Base-by-base conservation (phyloP, 2,797 vertebrate genomes). In the Eulemur albifrons region DNA sequence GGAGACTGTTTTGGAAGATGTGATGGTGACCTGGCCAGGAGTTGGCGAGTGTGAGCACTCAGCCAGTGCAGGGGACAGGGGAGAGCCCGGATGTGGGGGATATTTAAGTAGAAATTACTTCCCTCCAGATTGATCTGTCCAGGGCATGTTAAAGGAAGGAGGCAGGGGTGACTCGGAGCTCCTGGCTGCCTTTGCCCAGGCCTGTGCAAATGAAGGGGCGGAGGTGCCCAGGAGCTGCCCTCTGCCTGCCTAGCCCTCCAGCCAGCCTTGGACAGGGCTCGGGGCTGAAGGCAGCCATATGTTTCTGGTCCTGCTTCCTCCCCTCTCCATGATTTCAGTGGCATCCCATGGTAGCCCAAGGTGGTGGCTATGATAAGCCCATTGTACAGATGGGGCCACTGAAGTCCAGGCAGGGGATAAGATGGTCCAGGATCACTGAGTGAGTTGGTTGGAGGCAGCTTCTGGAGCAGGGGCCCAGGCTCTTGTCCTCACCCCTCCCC, bases 401-500 rank as follows among this genome's bases (percentile, higher is more conserved):
- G 50, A 85, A 52, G 61, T 70, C 85, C 63, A 79, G 40, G 11
- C 30, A 43, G 85, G 32, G 77, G 12, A 30, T 38, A 3, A 5
- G 43, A 59, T 38, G n/a, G 57, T 57, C 57, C 21, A 40, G 61
- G 69, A 73, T 85, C 48, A 77, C 76, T 25, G 7, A 38, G 13
- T 23, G 20, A 91, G 48, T 40, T 69, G 21, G 65, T 63, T 69
- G 25, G 79, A 96, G 79, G 77, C 79, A 45, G 57, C 70, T 67
- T 87, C 59, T 57, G 90, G 77, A 52, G 70, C 81, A 38, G 93
- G 70, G 93, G 57, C 76, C 80, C 57, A 93, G 32, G 93, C 84
- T 86, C 76, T 92, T 35, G 82, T 92, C 82, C 93, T 61, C 76
- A 50, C 79, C 93, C 95, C 81, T 97, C 80, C 95, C 94, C 96